These are phyloP conservation scores for Panthera tigris DNA, from an alignment of 2,113 vertebrate genomes.

Conservation along the genomic window DNA sequence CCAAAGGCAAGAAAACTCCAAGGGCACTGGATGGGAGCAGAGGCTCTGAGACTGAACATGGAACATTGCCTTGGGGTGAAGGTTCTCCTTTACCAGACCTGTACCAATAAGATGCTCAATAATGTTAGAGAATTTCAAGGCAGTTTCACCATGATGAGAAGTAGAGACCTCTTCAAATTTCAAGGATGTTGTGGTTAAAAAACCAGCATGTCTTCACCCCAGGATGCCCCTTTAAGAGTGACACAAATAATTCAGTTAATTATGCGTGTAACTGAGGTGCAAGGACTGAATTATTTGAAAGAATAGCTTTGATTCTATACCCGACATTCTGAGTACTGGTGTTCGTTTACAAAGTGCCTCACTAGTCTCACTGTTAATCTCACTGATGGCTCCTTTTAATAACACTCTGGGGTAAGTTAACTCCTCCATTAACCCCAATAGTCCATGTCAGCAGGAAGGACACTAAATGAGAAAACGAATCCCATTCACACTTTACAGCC, in stretches of 20 bases:
- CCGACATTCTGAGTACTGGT: not conserved
- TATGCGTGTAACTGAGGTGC: slow-evolving; percentile 1
- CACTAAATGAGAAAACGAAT: not conserved
- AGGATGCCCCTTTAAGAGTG: not conserved
- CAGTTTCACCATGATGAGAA: not conserved
- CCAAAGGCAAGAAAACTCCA: not conserved
- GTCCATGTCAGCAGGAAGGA: not conserved
- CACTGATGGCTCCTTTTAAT: not conserved
- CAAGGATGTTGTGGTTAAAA: not conserved
- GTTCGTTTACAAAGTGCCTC: not conserved
- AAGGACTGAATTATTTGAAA: not conserved
- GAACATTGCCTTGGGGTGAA: not conserved
- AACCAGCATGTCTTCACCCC: not conserved
- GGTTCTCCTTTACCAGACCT: not conserved
- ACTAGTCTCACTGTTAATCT: not conserved
- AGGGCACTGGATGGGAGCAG: not conserved
- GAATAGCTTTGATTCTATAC: not conserved
- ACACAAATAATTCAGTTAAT: not conserved
- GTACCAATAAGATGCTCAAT: not conserved
- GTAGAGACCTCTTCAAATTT: not conserved
- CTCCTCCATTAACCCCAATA: not conserved
- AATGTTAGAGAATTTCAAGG: not conserved
- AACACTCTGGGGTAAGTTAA: not conserved
- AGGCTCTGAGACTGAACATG: not conserved
- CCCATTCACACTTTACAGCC: not conserved